Base-by-base conservation (phyloP, 2,888 invertebrate species). In the Flexamia atlantica region DNA sequence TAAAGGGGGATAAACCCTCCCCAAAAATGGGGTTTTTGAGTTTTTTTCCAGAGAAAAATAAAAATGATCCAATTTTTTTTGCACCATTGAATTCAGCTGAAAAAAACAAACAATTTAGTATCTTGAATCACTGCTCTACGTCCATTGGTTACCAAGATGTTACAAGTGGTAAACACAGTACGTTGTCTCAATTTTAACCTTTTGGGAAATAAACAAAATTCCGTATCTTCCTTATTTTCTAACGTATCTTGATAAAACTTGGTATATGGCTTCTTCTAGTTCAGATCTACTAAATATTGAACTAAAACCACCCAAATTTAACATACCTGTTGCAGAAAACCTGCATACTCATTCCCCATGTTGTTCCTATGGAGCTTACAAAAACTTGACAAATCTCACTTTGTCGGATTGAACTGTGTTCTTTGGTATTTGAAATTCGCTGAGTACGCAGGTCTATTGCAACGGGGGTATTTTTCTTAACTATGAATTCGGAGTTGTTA, bases 51-150 rank as follows among this genome's bases (percentile, higher is more conserved):
- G 46, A 14, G 14, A 46, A 9, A 14, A 14, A 9, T 46, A 46
- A 9, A 9, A 9, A 46, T 9, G 3, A 14, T 12, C 7, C 12
- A 46, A 14, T 46, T 46, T 46, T 9, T 2, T 46, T 46, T 46
- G 7, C 2, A 46, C 46, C 46, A 46, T 46, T 46, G 4, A 17
- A 46, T 46, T 28, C 23, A 57, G 40, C 23, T 28, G n/a, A 79
- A 68, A 83, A n/a, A 70, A 28, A 25, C 70, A 70, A 10, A 46
- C 46, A 46, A 46, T 46, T 46, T 46, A 12, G 46, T 46, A 46
- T 46, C 2, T 46, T 46, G n/a, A 9, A 46, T 10, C 46, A 14
- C 14, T 10, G 46, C 46, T 46, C 46, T 46, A 46, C 17, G 14
- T 46, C 46, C 4, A 17, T 46, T 46, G 46, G 46, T 46, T 46